Evolutionary conservation across 2,888 invertebrate genomes (phyloP).

Genomic region (Ceramica pisi): DNA sequence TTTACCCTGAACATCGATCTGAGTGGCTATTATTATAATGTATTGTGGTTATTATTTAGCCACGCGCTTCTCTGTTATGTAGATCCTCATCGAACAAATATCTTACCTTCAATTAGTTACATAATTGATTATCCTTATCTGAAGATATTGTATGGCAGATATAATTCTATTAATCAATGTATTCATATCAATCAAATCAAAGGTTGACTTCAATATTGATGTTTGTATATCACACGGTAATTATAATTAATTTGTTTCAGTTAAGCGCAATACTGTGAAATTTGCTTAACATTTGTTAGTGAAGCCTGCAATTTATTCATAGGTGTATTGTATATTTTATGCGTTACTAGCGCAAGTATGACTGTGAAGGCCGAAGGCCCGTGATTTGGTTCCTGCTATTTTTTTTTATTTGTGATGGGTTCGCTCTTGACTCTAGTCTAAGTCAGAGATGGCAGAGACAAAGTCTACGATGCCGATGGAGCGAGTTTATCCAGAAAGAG

Average conservation of each 20-base stretch:
- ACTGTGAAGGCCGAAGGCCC: too few relatives aligned
- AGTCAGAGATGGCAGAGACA: too few relatives aligned
- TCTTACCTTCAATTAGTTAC: not conserved
- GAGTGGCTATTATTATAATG: too few relatives aligned
- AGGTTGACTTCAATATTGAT: not conserved
- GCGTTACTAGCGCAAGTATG: not conserved
- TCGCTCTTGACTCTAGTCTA: too few relatives aligned
- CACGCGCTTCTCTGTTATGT: too few relatives aligned
- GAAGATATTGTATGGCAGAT: not conserved
- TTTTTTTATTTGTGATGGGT: too few relatives aligned
- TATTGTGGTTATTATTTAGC: too few relatives aligned
- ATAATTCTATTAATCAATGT: not conserved
- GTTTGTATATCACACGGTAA: not conserved
- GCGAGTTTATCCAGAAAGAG: too few relatives aligned
- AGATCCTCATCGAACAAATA: too few relatives aligned
- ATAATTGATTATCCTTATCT: not conserved
- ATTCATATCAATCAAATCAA: conserved; percentile 4
- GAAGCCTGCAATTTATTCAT: not conserved
- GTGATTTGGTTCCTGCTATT: too few relatives aligned
- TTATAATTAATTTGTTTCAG: not conserved
- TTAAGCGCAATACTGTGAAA: not conserved
- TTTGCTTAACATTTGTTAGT: not conserved
- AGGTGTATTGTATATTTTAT: not conserved
- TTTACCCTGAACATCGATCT: too few relatives aligned
- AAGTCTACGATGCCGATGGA: too few relatives aligned